Evolutionary conservation across 2,888 invertebrate genomes (phyloP).

Genomic region (Iselma pallidipennis): DNA sequence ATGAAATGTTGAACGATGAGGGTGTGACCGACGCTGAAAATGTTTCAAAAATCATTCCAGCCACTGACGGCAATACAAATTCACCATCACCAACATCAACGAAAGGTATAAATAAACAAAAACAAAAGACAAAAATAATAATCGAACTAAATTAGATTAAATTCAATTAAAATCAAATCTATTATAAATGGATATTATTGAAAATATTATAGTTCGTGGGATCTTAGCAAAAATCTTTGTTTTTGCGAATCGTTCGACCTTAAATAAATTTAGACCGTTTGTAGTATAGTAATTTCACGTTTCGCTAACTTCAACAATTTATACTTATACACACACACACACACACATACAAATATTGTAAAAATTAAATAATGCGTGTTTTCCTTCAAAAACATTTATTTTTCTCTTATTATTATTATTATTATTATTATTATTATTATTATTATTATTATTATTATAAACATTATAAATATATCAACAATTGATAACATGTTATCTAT

Average conservation of each 20-base stretch:
- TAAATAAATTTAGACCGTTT: too few relatives aligned
- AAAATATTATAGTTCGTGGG: background rate
- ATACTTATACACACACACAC: background rate
- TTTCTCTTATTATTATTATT: background rate
- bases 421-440: background rate
- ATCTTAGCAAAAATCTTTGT: background rate
- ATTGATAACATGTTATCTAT: background rate
- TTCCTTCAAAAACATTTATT: background rate
- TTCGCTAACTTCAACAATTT: background rate
- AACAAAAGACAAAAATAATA: background rate
- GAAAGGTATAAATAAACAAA: conserved; percentile 19
- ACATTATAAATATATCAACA: background rate
- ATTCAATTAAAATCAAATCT: too few relatives aligned
- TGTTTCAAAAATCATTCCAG: conserved; percentile 15
- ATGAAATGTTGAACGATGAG: conserved; percentile 21
- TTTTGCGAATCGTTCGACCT: background rate
- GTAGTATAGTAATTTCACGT: background rate
- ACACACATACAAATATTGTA: too few relatives aligned
- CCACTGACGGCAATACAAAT: conserved; percentile 4
- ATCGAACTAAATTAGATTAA: background rate
- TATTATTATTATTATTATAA: background rate
- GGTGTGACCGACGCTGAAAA: conserved; percentile 26
- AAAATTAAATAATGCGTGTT: background rate
- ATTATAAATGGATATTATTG: too few relatives aligned
- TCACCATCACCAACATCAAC: conserved; percentile 7